Conservation (phyloP, 2,888 invertebrate genomes). For the Hoplodrina blanda region DNA sequence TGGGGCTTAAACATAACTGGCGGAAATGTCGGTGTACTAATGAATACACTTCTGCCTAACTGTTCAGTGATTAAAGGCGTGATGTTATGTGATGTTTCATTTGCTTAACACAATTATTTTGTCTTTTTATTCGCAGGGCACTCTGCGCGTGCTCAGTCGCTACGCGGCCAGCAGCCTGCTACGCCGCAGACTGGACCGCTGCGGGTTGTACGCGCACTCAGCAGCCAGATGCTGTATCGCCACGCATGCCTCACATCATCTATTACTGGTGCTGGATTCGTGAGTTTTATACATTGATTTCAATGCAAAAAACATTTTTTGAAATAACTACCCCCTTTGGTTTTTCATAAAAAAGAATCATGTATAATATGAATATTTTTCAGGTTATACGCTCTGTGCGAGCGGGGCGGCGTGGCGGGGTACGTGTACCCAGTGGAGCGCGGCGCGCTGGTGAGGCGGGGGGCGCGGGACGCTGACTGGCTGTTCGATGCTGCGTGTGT, state of each 20-base stretch:
- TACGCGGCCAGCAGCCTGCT: conserved; percentile 77
- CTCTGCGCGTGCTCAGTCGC: conserved; percentile 80
- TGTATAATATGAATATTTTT: background rate
- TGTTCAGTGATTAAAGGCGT: no score
- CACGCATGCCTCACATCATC: conserved; percentile 81
- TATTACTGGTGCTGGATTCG: conserved; percentile 83
- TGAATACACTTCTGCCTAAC: no score
- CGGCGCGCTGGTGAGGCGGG: conserved; percentile 75
- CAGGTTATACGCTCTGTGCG: conserved; percentile 76
- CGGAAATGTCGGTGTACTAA: no score
- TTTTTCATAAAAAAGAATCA: no score
- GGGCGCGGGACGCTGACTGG: conserved; percentile 79
- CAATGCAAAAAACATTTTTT: no score
- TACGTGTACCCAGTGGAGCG: conserved; percentile 78
- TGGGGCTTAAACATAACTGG: no score
- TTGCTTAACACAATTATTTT: no score
- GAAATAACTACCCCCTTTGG: no score
- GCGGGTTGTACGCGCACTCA: conserved; percentile 66
- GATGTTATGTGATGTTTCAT: no score
- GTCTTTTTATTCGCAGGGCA: conserved; percentile 72
- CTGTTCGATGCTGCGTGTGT: conserved; percentile 77
- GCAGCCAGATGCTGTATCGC: conserved; percentile 74
- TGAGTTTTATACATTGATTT: conserved; percentile 72
- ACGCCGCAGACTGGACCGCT: conserved; percentile 77
- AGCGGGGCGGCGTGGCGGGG: conserved; percentile 76